Evolutionary conservation across 2,888 invertebrate species (phyloP), one percentile per base, ranked within the genome.

Genomic region (Hyppa rectilinea): DNA sequence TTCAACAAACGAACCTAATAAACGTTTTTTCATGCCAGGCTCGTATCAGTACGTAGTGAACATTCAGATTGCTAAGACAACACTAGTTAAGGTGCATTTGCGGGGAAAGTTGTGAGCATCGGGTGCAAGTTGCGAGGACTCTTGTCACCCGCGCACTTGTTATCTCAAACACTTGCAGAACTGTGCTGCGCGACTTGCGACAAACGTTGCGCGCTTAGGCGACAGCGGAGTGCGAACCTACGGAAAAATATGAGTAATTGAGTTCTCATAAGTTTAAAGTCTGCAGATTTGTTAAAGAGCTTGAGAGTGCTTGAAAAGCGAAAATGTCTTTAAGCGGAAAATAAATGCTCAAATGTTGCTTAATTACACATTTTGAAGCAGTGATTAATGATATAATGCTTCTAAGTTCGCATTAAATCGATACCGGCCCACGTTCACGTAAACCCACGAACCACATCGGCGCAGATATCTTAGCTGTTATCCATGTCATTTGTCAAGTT

Each of bases 101-200:
- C 71, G 84, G 86, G 72, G 70, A 83, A 90, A 91, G 89, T 91
- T 90, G 88, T 85, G 86, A 88, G 86, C 85, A 83, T 81, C 86
- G 85, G 75, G 85, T 84, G 80, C 87, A 88, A 92, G 88, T 91
- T 90, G 85, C 83, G 84, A 90, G 88, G 86, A 87, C 87, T 84
- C 92, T 92, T 91, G 92, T 92, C 92, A 87, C 87, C 83, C 82
- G 85, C 84, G 87, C 89, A 90, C 90, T 92, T 92, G 93, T 92
- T 93, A 93, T 93, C 92, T 91, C 88, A 89, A 90, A 89, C 91
- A 90, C 89, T 91, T 87, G 87, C 86, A 76, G 87, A 88, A 87
- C 87, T 87, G 87, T 84, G 86, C 82, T 78, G 82, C 79, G 84
- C 80, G 76, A 80, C 83, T 79, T 83, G 84, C 83, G 68, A 68